A percentile compares a stretch with the other conserved stretches of the same genome.
phyloP scores from a whole-genome alignment of 1,140 invertebrate species.

The Trichonephila inaurata region DNA sequence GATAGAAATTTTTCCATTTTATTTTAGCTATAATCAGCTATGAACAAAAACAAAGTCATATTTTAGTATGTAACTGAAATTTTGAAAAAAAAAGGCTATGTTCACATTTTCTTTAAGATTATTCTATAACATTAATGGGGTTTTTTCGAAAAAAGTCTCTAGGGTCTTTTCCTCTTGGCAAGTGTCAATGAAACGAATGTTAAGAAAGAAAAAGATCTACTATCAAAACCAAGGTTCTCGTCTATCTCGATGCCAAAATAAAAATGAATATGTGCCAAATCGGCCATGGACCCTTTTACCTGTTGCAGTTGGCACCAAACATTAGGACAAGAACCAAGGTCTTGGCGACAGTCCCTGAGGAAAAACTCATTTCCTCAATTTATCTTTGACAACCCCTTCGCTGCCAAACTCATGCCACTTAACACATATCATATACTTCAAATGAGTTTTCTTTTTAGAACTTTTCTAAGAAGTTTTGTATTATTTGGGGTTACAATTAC shows the following conservation, averaged over 20 bases:
- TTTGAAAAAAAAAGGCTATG: too few relatives aligned
- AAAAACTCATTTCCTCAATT: constrained; percentile 39
- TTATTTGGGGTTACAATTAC: too few relatives aligned
- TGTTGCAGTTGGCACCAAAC: constrained; percentile 50
- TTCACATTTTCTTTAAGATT: too few relatives aligned
- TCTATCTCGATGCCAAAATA: constrained; percentile 28
- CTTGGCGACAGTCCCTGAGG: constrained; percentile 13
- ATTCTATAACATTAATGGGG: too few relatives aligned
- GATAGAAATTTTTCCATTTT: too few relatives aligned
- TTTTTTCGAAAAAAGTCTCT: too few relatives aligned
- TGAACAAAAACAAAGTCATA: too few relatives aligned
- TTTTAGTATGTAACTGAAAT: too few relatives aligned
- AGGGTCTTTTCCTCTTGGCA: background rate
- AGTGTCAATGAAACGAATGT: background rate
- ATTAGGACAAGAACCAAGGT: constrained; percentile 13
- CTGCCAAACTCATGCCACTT: background rate
- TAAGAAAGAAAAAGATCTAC: background rate
- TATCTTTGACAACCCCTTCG: background rate
- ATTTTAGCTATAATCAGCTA: too few relatives aligned
- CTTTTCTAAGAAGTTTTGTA: background rate
- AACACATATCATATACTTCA: background rate
- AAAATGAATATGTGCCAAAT: constrained; percentile 59
- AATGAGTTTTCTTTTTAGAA: background rate
- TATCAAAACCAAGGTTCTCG: constrained; percentile 32
- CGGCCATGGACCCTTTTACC: constrained; percentile 75